These are phyloP conservation scores for Hyperoplus lanceolatus DNA, from an alignment of 2,797 vertebrate genomes.

Conservation along the genomic window DNA sequence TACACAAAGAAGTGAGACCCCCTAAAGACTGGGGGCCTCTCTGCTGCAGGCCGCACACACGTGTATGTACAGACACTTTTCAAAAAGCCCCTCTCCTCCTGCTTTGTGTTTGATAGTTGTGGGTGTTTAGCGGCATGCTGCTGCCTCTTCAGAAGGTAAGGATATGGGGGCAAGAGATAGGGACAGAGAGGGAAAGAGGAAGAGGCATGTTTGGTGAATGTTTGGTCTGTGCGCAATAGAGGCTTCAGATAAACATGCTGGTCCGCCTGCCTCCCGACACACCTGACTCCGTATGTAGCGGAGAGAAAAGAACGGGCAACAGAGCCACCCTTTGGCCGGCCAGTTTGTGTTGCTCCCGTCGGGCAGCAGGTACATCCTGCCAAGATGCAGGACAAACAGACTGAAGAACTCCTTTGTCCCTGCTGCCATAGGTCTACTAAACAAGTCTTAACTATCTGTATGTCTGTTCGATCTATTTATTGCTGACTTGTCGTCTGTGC, in stretches of 20 bases:
- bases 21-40: slow-evolving; percentile 8
- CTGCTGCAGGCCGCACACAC: slow-evolving; percentile 25
- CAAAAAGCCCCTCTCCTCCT: slow-evolving; percentile 32
- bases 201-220: slow-evolving; percentile 57
- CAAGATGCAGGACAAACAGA: too few species aligned
- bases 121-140: slow-evolving; percentile 58
- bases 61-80: slow-evolving; percentile 33
- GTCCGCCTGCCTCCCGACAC: slow-evolving; percentile 58
- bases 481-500: too few species aligned
- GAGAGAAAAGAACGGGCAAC: neutral
- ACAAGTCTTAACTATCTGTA: too few species aligned
- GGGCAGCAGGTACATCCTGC: too few species aligned
- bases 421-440: too few species aligned
- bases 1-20: slow-evolving; percentile 39
- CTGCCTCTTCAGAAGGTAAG: slow-evolving; percentile 65
- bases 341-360: too few species aligned
- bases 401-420: too few species aligned
- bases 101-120: slow-evolving; percentile 63
- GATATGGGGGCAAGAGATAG: slow-evolving; percentile 61
- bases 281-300: slow-evolving; percentile 77
- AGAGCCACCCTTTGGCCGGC: too few species aligned
- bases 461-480: too few species aligned
- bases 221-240: slow-evolving; percentile 76
- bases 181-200: slow-evolving; percentile 28
- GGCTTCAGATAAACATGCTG: slow-evolving; percentile 73